Conservation (phyloP, 2,888 invertebrate genomes). For the Thera obeliscata region DNA sequence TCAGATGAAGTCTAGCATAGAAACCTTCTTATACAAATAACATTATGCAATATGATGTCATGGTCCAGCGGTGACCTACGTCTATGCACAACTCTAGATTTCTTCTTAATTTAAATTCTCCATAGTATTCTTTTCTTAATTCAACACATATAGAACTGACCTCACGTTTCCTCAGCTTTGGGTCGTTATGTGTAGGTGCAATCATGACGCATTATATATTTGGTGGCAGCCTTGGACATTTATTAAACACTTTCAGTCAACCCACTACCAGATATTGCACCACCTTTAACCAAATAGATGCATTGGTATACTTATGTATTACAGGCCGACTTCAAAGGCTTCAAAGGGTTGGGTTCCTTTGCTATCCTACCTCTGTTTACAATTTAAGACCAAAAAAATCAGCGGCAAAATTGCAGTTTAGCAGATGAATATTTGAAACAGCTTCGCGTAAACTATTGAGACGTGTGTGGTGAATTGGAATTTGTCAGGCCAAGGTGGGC, state of each 20-base stretch:
- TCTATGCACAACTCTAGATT: background rate
- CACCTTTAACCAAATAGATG: constrained; percentile 13
- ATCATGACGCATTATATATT: constrained; percentile 36
- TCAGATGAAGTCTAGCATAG: no score
- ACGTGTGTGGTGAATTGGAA: constrained; percentile 17
- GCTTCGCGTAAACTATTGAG: constrained; percentile 5
- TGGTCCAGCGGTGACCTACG: background rate
- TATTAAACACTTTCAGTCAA: constrained; percentile 18
- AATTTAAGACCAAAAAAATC: no score
- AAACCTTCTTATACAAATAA: no score
- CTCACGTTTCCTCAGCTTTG: background rate
- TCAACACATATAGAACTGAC: background rate
- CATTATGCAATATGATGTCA: no score
- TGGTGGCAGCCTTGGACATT: constrained; percentile 65
- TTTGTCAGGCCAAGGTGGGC: constrained; percentile 20
- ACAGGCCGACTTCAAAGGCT: background rate
- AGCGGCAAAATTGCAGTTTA: background rate
- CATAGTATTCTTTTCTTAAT: background rate
- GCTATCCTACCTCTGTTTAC: no score
- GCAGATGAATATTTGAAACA: constrained; percentile 1
- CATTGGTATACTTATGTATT: background rate
- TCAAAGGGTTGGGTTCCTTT: no score
- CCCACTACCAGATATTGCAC: constrained; percentile 15
- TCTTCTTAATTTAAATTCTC: no score
- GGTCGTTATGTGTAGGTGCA: background rate